phyloP scores from a whole-genome alignment of 2,797 vertebrate genomes.

The Chiloscyllium punctatum region DNA sequence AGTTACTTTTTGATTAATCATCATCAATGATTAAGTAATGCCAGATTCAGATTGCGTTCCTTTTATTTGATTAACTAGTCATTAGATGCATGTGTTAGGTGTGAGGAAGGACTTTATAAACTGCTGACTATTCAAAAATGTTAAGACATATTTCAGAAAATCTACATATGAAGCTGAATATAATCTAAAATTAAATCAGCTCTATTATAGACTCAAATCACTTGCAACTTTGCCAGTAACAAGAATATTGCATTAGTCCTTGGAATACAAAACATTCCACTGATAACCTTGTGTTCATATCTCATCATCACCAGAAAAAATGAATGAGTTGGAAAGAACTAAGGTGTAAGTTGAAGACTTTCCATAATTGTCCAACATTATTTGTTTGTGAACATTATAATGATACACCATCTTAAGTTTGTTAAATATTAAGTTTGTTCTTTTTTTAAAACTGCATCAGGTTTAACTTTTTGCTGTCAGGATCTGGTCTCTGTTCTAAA shows the following conservation, averaged over 20 bases:
- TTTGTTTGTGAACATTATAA: background rate
- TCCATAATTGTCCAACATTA: background rate
- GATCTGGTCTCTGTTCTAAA: background rate
- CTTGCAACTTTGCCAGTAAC: background rate
- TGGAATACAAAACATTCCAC: background rate
- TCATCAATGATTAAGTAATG: background rate
- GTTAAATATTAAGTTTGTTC: background rate
- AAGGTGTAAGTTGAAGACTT: background rate
- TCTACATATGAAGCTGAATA: background rate
- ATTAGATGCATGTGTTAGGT: background rate
- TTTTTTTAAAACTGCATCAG: background rate
- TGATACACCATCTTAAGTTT: no score
- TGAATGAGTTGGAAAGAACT: background rate
- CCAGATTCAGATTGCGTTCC: background rate
- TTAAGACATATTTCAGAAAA: background rate
- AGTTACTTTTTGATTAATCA: background rate
- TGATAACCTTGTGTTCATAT: background rate
- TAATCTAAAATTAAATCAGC: background rate
- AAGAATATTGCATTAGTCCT: background rate
- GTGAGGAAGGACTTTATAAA: background rate
- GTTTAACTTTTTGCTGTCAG: background rate
- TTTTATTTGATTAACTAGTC: background rate
- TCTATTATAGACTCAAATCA: background rate
- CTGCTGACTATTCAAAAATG: background rate
- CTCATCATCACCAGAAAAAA: background rate